These are phyloP conservation scores for Gorsachius goisagi DNA, from an alignment of 2,113 vertebrate genomes.

Conservation along the genomic window DNA sequence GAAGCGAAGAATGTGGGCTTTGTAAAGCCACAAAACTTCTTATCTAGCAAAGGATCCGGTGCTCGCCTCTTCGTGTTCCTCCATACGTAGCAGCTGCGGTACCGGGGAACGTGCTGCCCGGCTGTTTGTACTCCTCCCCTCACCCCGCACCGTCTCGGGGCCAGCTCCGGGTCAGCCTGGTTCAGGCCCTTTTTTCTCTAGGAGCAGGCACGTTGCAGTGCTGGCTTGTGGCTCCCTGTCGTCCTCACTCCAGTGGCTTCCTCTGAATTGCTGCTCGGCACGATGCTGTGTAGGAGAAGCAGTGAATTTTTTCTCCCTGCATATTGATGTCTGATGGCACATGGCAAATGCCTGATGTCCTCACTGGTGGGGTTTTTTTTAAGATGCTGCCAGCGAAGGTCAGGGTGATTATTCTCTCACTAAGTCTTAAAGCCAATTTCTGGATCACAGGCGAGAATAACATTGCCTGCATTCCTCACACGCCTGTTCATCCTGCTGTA, in stretches of 20 bases:
- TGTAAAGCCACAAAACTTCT: background rate
- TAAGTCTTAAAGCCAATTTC: slow-evolving; percentile 54
- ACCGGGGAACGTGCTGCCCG: background rate
- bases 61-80: background rate
- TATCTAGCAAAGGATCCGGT: accelerated
- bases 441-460: slow-evolving; percentile 17
- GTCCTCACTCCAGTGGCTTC: background rate
- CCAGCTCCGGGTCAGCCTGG: background rate
- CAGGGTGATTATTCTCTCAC: slow-evolving; percentile 18
- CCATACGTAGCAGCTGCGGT: background rate
- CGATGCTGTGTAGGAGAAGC: background rate
- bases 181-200: background rate
- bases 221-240: background rate
- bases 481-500: background rate
- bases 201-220: background rate
- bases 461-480: slow-evolving; percentile 3
- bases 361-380: background rate
- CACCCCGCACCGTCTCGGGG: background rate
- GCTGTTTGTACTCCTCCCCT: background rate
- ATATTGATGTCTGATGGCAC: background rate
- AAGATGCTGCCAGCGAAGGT: background rate
- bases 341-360: background rate
- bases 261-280: background rate
- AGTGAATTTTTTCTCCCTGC: background rate
- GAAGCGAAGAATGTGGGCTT: background rate